Base-by-base conservation (phyloP, 2,888 invertebrate genomes). In the Oscheius sp. region DNA sequence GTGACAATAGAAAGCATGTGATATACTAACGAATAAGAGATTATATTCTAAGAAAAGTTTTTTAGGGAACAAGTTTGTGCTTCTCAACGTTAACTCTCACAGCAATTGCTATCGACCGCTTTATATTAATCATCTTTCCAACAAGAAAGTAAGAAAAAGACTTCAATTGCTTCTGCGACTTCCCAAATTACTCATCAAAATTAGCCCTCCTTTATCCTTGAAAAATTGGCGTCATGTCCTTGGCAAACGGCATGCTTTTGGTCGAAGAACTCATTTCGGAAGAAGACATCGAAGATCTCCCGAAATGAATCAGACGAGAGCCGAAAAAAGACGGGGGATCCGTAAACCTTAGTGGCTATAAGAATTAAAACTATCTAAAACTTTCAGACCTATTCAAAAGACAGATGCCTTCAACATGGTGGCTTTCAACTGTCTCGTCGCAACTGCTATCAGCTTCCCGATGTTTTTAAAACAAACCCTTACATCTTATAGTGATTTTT, bases 11-110 rank as follows among this genome's bases (percentile, higher is more conserved):
- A 36, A 36, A 36, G 8, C 8, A 36, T 36, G 36, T 36, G 8
- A 8, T 36, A 36, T 14, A 36, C 8, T 9, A 36, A 9, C 14
- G 36, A 9, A 36, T 8, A 36, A 14, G 45, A 30, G 28, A 30
- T 28, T 4, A 51, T 12, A 24, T n/a, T 26, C 49, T 24, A 51
- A 30, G 2, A n/a, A 4, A 20, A 33, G 14, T 6, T 3, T 74
- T 83, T 62, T 68, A 84, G 82, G 85, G 95, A 63, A 93, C 94
- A 82, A 94, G 94, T 86, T 94, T 98, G 77, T 97, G 96, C 90
- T 95, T 97, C 86, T 95, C 95, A 70, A 95, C 96, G 0, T 89
- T 96, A 81, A 98, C 97, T 2, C 90, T 97, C 73, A 96, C 95
- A 78, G 94, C 95, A 78, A 97, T 98, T 82, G 95, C 97, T 57